Base-by-base conservation (phyloP, 2,888 invertebrate species). In the Arge pagana region DNA sequence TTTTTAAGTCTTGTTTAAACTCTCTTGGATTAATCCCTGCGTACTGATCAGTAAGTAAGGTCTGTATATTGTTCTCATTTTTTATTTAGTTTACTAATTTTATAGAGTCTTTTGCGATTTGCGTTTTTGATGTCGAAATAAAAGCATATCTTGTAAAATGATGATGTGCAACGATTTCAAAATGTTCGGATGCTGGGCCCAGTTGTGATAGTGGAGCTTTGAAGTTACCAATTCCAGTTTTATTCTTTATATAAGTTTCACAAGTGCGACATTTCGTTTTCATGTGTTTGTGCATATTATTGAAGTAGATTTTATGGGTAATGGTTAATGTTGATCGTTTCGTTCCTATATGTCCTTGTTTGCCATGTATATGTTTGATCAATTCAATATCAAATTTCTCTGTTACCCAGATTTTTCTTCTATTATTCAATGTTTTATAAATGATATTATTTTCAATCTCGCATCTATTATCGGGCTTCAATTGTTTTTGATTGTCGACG, bases 21-120 rank as follows among this genome's bases (percentile, higher is more conserved):
- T 65, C 55, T 21, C 19, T 48, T 39, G 62, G 63, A 28, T 60
- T 64, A 36, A 63, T 53, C 28, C 61, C 62, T 19, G 58, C 33
- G 50, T 62, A 65, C 52, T 63, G 63, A 37, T 63, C 62, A 10
- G 60, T 48, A 18, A 63, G 45, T 26, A 63, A 16, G 18, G 52
- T 55, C 48, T 56, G 48, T 41, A 64, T 62, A 28, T 16, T 15
- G 10, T 18, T 28, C 16, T 60, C 54, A 37, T 59, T 55, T 50
- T 52, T 8, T 26, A 59, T 49, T 21, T 50, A 48, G 43, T 62
- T 48, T n/a, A 62, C 54, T 43, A 63, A 15, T 33, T 58, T 60
- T 39, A 62, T 58, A 36, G 62, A 63, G 37, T 61, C 59, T 30
- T 37, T 56, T 5, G 26, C 40, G 23, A 54, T 43, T 30, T 41